Evolutionary conservation across 2,888 invertebrate genomes (phyloP).

Genomic region (Macaria notata): DNA sequence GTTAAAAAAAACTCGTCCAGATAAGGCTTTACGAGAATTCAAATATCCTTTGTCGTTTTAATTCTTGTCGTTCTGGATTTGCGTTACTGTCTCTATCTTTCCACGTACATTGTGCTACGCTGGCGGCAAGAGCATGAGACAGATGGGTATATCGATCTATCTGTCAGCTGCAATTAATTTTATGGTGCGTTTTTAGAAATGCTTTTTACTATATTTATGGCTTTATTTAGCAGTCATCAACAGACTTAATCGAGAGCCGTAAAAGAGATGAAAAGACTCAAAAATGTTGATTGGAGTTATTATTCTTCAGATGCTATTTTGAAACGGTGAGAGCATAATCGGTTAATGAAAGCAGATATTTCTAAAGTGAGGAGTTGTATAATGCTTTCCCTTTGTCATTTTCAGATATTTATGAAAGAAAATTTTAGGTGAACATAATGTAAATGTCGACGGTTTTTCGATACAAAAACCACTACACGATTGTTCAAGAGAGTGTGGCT

Average conservation of each 20-base stretch:
- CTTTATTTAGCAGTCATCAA: constrained; percentile 25
- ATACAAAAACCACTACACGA: no score
- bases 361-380: neutral
- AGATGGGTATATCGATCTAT: constrained; percentile 57
- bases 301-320: constrained; percentile 15
- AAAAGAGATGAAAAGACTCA: constrained; percentile 22
- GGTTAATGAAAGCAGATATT: neutral
- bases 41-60: no score
- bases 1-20: no score
- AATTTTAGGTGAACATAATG: no score
- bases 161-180: constrained; percentile 54
- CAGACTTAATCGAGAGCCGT: constrained; percentile 20
- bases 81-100: constrained; percentile 5
- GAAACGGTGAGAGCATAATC: neutral
- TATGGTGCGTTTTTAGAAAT: constrained; percentile 38
- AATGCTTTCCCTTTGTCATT: no score
- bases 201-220: constrained; percentile 28
- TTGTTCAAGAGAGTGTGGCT: no score
- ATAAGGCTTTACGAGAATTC: no score
- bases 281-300: constrained; percentile 19
- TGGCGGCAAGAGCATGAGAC: constrained; percentile 41
- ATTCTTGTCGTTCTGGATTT: neutral
- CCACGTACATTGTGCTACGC: constrained; percentile 18
- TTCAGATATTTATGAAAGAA: no score
- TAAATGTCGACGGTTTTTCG: no score